Base-by-base conservation (phyloP, 2,797 vertebrate genomes). In the Brotula barbata region DNA sequence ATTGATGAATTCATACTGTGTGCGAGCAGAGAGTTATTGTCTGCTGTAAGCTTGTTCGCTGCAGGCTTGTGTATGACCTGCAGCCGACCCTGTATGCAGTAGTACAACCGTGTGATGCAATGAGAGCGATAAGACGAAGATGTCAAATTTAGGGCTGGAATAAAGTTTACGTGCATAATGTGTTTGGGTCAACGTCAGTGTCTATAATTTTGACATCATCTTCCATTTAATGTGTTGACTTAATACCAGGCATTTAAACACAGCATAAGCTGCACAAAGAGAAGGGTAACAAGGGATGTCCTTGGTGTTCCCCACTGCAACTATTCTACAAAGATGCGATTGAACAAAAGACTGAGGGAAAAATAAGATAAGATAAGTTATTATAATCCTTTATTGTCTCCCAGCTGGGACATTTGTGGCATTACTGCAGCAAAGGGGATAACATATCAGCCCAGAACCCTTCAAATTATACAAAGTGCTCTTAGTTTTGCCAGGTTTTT, bases 251-350 rank as follows among this genome's bases (percentile, higher is more conserved):
- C 25, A 28, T 28, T 28, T 28, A 28, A 28, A 28, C 25, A 28
- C 25, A 28, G 4, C 4, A 4, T 28, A 7, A 28, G 46, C 23
- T 31, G 65, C 44, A 7, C 55, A 58, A 58, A 57, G 59, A 23
- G 16, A 56, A 80, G 72, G 75, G 71, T 69, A 77, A 78, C 64
- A 58, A 60, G 71, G 47, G 33, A 15, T 7, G 7, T 8, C 58
- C 71, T 79, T 82, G 74, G 71, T 71, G 79, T 76, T 63, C 39
- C 41, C 51, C 71, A 77, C 74, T n/a, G n/a, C n/a, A n/a, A n/a
- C n/a, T n/a, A n/a, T n/a, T n/a, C n/a, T n/a, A n/a, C n/a, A n/a
- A n/a, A n/a, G n/a, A n/a, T n/a, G n/a, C n/a, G n/a, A n/a, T n/a
- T n/a, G n/a, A n/a, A n/a, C n/a, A n/a, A n/a, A n/a, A n/a, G n/a